A percentile compares a stretch with the other conserved stretches of the same genome.
Evolutionary conservation across 30 jellyfish, hydroid and myxozoan species (phyloP).

Genomic region (Aurelia aurita complex sp. Pacific): DNA sequence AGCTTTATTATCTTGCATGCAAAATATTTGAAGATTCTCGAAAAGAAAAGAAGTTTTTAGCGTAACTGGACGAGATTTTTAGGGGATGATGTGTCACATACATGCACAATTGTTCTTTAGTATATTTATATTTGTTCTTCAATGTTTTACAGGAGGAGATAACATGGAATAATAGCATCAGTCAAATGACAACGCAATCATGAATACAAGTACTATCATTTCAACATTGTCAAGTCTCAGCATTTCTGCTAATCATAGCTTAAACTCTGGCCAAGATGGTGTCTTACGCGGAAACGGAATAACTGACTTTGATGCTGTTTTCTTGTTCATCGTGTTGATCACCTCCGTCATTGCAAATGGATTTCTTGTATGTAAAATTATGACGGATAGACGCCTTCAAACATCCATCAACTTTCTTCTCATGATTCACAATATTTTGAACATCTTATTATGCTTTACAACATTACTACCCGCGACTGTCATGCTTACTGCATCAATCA

Average conservation of each 20-base stretch:
- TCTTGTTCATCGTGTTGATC: constrained; percentile 37
- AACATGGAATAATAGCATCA: no score
- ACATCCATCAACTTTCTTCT: constrained; percentile 53
- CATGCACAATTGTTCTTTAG: no score
- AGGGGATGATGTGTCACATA: no score
- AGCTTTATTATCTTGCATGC: no score
- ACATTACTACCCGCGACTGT: constrained; percentile 49
- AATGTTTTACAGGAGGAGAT: no score
- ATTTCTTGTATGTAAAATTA: constrained; percentile 42
- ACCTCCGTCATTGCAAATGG: constrained; percentile 39
- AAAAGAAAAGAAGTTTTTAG: no score
- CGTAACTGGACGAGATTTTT: no score
- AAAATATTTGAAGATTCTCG: no score
- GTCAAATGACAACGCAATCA: no score
- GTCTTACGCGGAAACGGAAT: not conserved
- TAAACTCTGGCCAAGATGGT: not conserved
- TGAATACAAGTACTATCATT: no score
- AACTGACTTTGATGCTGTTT: constrained; percentile 24
- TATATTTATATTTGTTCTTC: no score
- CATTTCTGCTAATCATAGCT: not conserved
- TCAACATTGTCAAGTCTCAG: no score
- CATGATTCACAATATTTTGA: constrained; percentile 44
- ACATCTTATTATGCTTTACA: constrained; percentile 23
- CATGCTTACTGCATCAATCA: not conserved
- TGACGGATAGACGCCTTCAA: constrained; percentile 45